Conservation (phyloP, 1,140 invertebrate species). For the Onthophagus taurus region DNA sequence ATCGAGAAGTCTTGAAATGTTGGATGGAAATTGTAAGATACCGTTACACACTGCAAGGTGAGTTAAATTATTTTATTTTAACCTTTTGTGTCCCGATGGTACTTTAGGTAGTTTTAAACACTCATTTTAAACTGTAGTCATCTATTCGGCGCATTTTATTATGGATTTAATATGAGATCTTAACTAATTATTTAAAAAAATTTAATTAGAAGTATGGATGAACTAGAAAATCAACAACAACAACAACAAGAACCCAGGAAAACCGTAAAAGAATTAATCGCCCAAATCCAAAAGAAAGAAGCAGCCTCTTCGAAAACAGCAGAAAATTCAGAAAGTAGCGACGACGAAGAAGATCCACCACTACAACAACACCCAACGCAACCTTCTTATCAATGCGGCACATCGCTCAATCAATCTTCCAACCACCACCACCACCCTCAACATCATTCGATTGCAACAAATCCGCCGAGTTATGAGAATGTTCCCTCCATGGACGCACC, state of each 20-base stretch:
- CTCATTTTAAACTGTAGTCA: too few relatives aligned
- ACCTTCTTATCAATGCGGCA: too few relatives aligned
- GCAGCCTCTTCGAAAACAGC: constrained; percentile 19
- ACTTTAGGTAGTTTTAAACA: too few relatives aligned
- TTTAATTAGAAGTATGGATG: constrained; percentile 36
- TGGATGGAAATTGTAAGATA: constrained; percentile 38
- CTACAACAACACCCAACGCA: too few relatives aligned
- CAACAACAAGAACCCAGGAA: constrained; percentile 36
- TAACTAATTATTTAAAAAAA: too few relatives aligned
- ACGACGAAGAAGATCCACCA: constrained; percentile 47
- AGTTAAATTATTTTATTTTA: neutral
- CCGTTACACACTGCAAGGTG: constrained; percentile 29
- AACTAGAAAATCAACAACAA: constrained; percentile 28
- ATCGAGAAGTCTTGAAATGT: constrained; percentile 52
- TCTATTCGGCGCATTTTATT: too few relatives aligned
- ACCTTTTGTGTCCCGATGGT: too few relatives aligned
- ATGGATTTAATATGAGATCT: too few relatives aligned
- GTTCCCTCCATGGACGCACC: constrained; percentile 41
- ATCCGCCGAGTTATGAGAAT: constrained; percentile 43
- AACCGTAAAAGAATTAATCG: constrained; percentile 50
- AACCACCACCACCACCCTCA: constrained; percentile 42
- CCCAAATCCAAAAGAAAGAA: constrained; percentile 45
- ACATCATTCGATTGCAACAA: constrained; percentile 41
- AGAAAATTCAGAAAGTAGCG: constrained; percentile 42
- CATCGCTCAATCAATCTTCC: too few relatives aligned